Base-by-base conservation (phyloP, 2,797 vertebrate genomes). In the Limnodromus scolopaceus region DNA sequence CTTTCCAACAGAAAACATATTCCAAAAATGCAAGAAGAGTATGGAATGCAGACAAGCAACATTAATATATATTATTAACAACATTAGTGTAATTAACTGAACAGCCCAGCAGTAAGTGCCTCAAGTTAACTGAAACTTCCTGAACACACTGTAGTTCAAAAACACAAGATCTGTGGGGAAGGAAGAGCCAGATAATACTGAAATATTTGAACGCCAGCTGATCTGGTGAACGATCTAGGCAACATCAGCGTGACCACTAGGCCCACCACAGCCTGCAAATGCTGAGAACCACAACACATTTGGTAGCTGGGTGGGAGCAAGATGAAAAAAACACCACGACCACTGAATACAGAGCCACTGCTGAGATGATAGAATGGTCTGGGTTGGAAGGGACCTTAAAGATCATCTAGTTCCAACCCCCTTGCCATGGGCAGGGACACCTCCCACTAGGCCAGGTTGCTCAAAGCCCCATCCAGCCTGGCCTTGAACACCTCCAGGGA, bases 21-120 rank as follows among this genome's bases (percentile, higher is more conserved):
- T 69, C 38, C 22, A 87, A 64, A 89, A 94, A 76, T 45, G 34
- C n/a, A 51, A 41, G 14, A 88, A 63, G 45, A 69, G 13, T 10
- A 60, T 8, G 94, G 91, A 89, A 96, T 86, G 96, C 60, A 54
- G 61, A 78, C 91, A 71, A 54, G 32, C 89, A 83, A 70, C 89
- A 39, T 66, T 58, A 63, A 22, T 46, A 34, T 5, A 13, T 38
- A 70, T 30, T 88, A 93, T 80, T 93, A 95, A 48, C 45, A 85
- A 79, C 87, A 91, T 45, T 27, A 60, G 9, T 3, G 8, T 89
- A 82, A 96, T 95, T 95, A 94, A 81, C 70, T 30, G 32, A 92
- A 60, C 53, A 91, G 13, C 34, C 34, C 36, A 53, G 39, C 36
- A 78, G 19, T 27, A 72, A 30, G 28, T 27, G 63, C 25, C 54